A percentile compares a stretch with the other conserved stretches of the same genome.
Conservation (phyloP, 1,140 invertebrate genomes). For the Augochlora pura region DNA sequence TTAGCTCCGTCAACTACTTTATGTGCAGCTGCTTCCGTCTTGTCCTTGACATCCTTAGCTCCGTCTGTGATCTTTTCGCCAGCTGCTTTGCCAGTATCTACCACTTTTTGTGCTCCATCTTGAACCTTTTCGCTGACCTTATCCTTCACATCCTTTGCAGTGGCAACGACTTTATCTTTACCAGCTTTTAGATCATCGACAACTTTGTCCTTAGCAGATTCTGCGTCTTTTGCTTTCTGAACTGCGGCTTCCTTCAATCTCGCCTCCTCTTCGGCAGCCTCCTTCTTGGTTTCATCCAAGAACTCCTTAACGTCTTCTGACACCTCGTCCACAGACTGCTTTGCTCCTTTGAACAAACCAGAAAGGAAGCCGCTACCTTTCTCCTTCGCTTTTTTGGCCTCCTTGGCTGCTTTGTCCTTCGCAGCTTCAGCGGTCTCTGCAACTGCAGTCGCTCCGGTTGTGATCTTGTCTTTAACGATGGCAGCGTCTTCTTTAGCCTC, state of each 20-base stretch:
- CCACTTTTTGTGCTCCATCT: slow-evolving; percentile 28
- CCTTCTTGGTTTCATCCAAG: slow-evolving; percentile 64
- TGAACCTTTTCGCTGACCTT: slow-evolving; percentile 20
- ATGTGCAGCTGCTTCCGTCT: background rate
- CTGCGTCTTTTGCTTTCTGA: slow-evolving; percentile 24
- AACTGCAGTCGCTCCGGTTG: slow-evolving; percentile 20
- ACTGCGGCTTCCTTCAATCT: background rate
- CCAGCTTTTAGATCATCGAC: background rate
- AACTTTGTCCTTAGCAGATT: background rate
- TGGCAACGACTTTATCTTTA: background rate
- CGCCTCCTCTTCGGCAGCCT: slow-evolving; percentile 59
- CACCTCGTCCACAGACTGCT: slow-evolving; percentile 70
- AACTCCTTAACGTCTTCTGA: slow-evolving; percentile 72
- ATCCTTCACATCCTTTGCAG: slow-evolving; percentile 44
- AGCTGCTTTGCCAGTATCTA: slow-evolving; percentile 22
- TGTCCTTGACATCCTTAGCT: background rate
- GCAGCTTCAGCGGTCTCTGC: slow-evolving; percentile 4
- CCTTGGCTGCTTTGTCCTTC: slow-evolving; percentile 16
- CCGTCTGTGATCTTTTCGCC: slow-evolving; percentile 46
- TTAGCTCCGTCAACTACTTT: too few relatives aligned
- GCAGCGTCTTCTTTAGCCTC: slow-evolving; percentile 12
- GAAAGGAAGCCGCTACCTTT: slow-evolving; percentile 53
- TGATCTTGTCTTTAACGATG: slow-evolving; percentile 28
- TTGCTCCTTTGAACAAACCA: slow-evolving; percentile 58
- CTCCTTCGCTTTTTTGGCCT: slow-evolving; percentile 55